phyloP scores from a whole-genome alignment of 1,140 invertebrate species.

The Holcopasites calliopsidis region DNA sequence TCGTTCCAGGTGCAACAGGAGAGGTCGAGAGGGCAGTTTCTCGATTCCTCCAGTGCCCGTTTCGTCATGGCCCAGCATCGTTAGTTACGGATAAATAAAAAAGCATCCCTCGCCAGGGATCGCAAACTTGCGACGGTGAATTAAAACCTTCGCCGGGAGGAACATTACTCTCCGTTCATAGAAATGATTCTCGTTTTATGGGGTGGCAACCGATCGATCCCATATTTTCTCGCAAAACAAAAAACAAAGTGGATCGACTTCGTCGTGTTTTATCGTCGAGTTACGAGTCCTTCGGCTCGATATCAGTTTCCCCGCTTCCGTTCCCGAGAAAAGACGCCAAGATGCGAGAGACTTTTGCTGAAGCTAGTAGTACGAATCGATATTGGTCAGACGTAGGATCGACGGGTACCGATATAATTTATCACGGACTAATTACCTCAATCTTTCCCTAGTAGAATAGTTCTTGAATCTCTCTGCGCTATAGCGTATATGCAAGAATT shows the following conservation, averaged over 20 bases:
- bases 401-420: no score
- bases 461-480: no score
- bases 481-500: no score
- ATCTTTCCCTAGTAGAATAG: no score
- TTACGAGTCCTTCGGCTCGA: neutral
- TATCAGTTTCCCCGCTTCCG: neutral
- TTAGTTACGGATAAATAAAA: slow-evolving; percentile 18
- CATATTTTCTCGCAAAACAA: neutral
- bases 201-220: neutral
- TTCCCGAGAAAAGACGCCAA: neutral
- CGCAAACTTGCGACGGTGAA: neutral
- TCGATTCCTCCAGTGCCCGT: slow-evolving; percentile 4
- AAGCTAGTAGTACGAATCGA: neutral
- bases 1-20: neutral
- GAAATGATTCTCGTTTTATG: slow-evolving; percentile 10
- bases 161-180: slow-evolving; percentile 4
- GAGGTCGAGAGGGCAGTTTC: neutral
- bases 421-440: no score
- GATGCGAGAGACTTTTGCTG: neutral
- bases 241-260: neutral
- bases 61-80: slow-evolving; percentile 6
- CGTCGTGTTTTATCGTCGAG: neutral
- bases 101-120: neutral
- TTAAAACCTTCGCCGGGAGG: slow-evolving; percentile 1
- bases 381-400: slow-evolving; percentile 1